Evolutionary conservation across 2,888 invertebrate species (phyloP).

Genomic region (Tipula helvola): DNA sequence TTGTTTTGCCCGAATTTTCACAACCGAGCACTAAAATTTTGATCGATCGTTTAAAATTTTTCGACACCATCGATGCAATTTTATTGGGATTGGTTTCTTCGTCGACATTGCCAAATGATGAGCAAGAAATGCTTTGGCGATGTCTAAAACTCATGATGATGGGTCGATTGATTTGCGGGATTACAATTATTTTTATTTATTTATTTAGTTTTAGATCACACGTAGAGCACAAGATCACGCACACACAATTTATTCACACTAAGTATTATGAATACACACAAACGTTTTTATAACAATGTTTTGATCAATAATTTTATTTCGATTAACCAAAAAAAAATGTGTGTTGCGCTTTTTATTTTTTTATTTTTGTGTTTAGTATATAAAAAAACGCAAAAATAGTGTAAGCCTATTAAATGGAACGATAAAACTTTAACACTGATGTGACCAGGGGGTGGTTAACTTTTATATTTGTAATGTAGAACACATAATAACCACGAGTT

Average conservation of each 20-base stretch:
- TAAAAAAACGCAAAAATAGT: neutral
- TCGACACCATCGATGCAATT: neutral
- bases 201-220: neutral
- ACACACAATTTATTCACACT: neutral
- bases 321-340: neutral
- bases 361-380: neutral
- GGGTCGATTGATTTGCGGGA: neutral
- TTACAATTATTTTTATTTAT: neutral
- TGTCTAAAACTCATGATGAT: neutral
- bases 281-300: neutral
- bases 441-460: neutral
- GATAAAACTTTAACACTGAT: neutral
- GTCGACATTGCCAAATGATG: neutral
- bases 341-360: neutral
- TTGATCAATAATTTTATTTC: neutral
- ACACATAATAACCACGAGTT: neutral
- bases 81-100: neutral
- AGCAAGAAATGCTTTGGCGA: neutral
- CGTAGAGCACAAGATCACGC: neutral
- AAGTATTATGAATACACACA: neutral
- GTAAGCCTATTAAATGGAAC: neutral
- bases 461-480: neutral
- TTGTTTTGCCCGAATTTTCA: constrained; percentile 7
- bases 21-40: neutral
- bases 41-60: neutral